phyloP scores from a whole-genome alignment of 2,113 vertebrate genomes.

The Brachyhypopomus gauderio region DNA sequence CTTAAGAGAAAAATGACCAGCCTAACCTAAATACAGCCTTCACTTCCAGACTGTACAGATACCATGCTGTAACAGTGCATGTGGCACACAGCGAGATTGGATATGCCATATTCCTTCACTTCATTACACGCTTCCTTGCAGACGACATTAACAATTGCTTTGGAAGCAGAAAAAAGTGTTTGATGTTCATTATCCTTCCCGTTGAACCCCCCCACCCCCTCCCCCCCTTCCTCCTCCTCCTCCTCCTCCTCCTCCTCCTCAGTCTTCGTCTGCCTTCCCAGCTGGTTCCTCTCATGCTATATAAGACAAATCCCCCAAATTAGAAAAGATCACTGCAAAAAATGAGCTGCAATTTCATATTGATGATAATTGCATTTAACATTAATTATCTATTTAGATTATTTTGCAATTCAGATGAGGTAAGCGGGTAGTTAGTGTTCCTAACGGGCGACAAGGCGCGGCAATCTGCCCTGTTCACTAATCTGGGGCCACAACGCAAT shows the following conservation, averaged over 20 bases:
- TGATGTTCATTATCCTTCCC: slow-evolving; percentile 76
- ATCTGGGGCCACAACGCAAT: slow-evolving; percentile 52
- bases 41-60: slow-evolving; percentile 52
- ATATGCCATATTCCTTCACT: slow-evolving; percentile 67
- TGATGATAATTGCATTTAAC: slow-evolving; percentile 69
- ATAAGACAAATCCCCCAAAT: slow-evolving; percentile 67
- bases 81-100: slow-evolving; percentile 56
- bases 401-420: slow-evolving; percentile 67
- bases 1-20: neutral
- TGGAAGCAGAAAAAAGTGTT: slow-evolving; percentile 56
- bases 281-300: slow-evolving; percentile 55
- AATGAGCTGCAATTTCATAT: slow-evolving; percentile 60
- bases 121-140: slow-evolving; percentile 75
- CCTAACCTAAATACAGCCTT: neutral
- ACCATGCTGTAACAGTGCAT: slow-evolving; percentile 42
- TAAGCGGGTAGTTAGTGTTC: slow-evolving; percentile 58
- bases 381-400: slow-evolving; percentile 69
- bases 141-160: slow-evolving; percentile 67
- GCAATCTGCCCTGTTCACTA: slow-evolving; percentile 59
- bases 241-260: slow-evolving; percentile 44
- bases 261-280: slow-evolving; percentile 44
- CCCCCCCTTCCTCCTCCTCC: slow-evolving; percentile 50
- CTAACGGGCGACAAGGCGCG: slow-evolving; percentile 37
- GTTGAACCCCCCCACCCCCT: slow-evolving; percentile 48
- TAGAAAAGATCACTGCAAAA: slow-evolving; percentile 55